These are phyloP conservation scores for Euzophera pinguis DNA, from an alignment of 2,888 invertebrate genomes.

Conservation along the genomic window DNA sequence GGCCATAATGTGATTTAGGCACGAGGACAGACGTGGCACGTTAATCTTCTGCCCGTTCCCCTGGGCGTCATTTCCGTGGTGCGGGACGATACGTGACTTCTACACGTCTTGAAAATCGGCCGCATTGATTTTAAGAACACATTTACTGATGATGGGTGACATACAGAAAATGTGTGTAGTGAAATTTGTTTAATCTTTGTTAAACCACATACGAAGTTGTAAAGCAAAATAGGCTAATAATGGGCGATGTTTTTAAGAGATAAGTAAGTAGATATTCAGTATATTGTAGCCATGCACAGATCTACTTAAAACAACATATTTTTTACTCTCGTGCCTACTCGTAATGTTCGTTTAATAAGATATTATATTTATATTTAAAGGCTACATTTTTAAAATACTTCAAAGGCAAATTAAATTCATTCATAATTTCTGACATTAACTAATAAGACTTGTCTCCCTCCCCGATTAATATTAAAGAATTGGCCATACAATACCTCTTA, in stretches of 20 bases:
- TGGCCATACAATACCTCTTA: neutral
- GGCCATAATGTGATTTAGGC: conserved; percentile 70
- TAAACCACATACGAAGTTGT: neutral
- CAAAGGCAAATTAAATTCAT: too few species aligned
- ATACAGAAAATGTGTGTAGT: neutral
- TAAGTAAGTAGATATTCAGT: too few species aligned
- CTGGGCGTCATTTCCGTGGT: conserved; percentile 53
- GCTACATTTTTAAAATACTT: too few species aligned
- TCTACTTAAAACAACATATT: too few species aligned
- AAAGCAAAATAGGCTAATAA: too few species aligned
- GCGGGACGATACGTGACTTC: conserved; percentile 59
- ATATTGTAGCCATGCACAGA: too few species aligned
- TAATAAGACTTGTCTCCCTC: neutral
- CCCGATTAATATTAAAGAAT: neutral
- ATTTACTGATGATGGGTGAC: neutral
- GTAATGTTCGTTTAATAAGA: too few species aligned
- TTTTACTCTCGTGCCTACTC: too few species aligned
- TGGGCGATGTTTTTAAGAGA: too few species aligned
- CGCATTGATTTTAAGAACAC: conserved; percentile 39
- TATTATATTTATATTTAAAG: too few species aligned
- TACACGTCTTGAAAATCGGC: conserved; percentile 39
- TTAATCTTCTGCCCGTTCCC: conserved; percentile 66
- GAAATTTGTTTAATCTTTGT: neutral
- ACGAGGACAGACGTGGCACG: conserved; percentile 63
- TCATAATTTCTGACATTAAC: neutral